A percentile compares a stretch with the other conserved stretches of the same genome.
Conservation (phyloP, 2,113 vertebrate genomes). For the Antechinus stuartii region DNA sequence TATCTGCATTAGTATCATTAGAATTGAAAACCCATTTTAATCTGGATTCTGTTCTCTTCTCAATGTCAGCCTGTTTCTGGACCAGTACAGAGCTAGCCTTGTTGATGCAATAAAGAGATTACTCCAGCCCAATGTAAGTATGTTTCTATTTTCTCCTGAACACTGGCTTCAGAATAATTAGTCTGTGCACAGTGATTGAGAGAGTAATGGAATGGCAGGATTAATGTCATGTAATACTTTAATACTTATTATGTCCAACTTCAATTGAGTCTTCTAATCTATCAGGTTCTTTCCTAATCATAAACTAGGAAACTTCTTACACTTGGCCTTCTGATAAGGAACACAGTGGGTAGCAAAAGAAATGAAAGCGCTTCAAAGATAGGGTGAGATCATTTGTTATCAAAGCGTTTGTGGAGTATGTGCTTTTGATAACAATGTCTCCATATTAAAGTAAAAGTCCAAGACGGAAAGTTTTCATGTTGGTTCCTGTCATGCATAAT, state of each 20-base stretch:
- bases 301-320: conserved; percentile 95
- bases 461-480: conserved; percentile 86
- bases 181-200: conserved; percentile 91
- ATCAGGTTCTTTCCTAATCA: conserved; percentile 94
- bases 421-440: conserved; percentile 90
- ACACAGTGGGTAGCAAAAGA: conserved; percentile 93
- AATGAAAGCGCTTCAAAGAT: conserved; percentile 96
- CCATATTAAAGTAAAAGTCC: conserved; percentile 89
- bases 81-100: conserved; percentile 97
- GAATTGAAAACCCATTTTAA: conserved; percentile 86
- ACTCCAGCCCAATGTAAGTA: conserved; percentile 96
- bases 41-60: conserved; percentile 87
- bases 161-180: conserved; percentile 94
- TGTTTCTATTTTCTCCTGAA: conserved; percentile 90
- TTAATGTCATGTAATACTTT: conserved; percentile 99
- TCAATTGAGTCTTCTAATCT: conserved; percentile 97
- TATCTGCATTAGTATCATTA: conserved; percentile 86
- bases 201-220: conserved; percentile 96
- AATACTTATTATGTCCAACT: conserved; percentile 98
- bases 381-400: conserved; percentile 94
- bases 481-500: conserved; percentile 87
- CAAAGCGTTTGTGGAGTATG: conserved; percentile 89
- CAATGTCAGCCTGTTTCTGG: conserved; percentile 96
- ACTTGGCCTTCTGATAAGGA: conserved; percentile 95
- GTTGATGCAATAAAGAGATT: conserved; percentile 99